Evolutionary conservation across 2,888 invertebrate species (phyloP), one percentile per base, ranked within the genome.

Genomic region (Schizotus pectinicornis): DNA sequence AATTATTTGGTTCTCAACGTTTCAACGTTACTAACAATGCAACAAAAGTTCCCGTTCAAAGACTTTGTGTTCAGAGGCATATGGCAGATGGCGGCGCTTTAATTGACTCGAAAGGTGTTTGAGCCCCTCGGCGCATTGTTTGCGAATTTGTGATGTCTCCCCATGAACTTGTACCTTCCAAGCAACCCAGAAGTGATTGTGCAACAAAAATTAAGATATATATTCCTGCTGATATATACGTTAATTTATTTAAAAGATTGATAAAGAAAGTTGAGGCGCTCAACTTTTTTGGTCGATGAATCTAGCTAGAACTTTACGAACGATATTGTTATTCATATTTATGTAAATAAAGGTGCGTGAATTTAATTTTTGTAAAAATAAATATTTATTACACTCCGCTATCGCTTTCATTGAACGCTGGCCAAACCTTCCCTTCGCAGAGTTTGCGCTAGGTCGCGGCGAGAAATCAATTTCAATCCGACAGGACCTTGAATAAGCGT

Each of bases 311-410:
- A 45, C 62, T 51, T 37, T 59, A 63, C 56, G 63, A 66, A 66
- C 60, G 65, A 67, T 60, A 51, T 62, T 62, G 61, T 64, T 65
- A 62, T 63, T 64, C 59, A 63, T 70, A 64, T 64, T 67, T 69
- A 73, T 69, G 72, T 74, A 74, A 67, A 70, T 68, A 70, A 57
- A 67, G 74, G 73, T 74, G 73, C 66, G 67, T 74, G 72, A 70
- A 68, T 56, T 66, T 70, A 68, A 66, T 61, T 66, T n/a, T 63
- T 73, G 71, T 71, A 70, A 68, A 71, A 67, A 64, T 63, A 63
- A 70, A 68, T 70, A 66, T 69, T 69, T 68, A 55, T 64, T 59
- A 22, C 22, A 22, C 5, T 22, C n/a, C n/a, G 22, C 22, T 22
- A 22, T 22, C 22, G 22, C 5, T 22, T 22, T 5, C 22, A 22